These are phyloP conservation scores for Avahi laniger DNA, from an alignment of 2,797 vertebrate genomes.

Conservation along the genomic window DNA sequence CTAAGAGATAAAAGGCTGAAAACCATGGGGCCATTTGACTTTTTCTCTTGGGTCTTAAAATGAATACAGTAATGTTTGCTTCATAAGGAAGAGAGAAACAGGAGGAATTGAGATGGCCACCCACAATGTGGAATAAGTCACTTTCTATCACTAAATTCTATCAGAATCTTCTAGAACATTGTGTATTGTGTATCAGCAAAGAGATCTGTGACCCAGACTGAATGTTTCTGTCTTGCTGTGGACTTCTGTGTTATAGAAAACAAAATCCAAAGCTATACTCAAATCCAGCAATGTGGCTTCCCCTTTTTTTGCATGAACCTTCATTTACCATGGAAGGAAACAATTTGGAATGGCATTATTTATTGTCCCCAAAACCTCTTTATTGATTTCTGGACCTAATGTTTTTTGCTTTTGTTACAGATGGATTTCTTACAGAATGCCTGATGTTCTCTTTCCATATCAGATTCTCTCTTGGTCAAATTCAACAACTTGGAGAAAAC, in stretches of 20 bases:
- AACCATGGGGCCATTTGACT: background rate
- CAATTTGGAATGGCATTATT: background rate
- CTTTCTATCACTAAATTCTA: background rate
- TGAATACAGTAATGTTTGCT: background rate
- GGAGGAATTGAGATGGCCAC: background rate
- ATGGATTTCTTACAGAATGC: conserved; percentile 29
- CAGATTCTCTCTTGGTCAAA: background rate
- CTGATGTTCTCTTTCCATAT: background rate
- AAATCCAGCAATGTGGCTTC: background rate
- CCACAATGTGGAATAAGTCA: background rate
- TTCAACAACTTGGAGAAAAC: background rate
- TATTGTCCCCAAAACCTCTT: conserved; percentile 15
- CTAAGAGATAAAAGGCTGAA: background rate
- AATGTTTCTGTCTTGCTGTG: background rate
- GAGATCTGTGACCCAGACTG: background rate
- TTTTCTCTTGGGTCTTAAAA: background rate
- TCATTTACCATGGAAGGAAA: background rate
- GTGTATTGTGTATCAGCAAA: background rate
- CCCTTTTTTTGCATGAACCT: background rate
- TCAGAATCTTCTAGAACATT: background rate
- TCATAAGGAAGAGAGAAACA: background rate
- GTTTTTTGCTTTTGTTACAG: background rate
- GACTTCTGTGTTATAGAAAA: background rate
- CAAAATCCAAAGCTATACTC: conserved; percentile 12
- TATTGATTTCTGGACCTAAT: background rate